Base-by-base conservation (phyloP, 2,888 invertebrate genomes). In the Rhagonycha lutea region DNA sequence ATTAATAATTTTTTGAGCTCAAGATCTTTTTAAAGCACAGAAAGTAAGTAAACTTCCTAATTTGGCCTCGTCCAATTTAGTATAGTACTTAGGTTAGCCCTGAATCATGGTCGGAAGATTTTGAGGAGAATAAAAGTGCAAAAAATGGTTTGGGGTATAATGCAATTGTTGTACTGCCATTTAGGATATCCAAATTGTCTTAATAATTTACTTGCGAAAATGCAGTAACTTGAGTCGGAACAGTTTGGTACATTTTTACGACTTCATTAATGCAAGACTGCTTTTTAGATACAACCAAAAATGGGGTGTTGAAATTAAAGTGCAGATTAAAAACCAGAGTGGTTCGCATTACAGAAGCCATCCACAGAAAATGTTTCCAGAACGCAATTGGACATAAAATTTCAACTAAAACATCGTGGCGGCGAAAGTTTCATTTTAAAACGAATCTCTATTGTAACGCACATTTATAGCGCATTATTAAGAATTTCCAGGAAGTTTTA, bases 281-380 rank as follows among this genome's bases (percentile, higher is more conserved):
- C 83, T 83, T 84, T 85, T 84, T 82, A 83, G 83, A 84, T 84
- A 86, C 84, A 86, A 84, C 86, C 86, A 84, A 85, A 86, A 87
- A 87, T 85, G 85, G 87, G 86, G 86, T 87, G 86, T 86, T 86
- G 86, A 86, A 88, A 88, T 87, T 86, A 86, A 86, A 86, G 85
- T 81, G 84, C 83, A 86, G 86, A 87, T 87, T 87, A 87, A 88
- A 88, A 87, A 87, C 85, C 85, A 84, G 80, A 81, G 78, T 79
- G 79, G 82, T 81, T 82, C 82, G 75, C 83, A 82, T 83, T 82
- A 83, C 82, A 80, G 81, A 70, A 74, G 72, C 80, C 78, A 78
- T 80, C 78, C 74, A 74, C 72, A 72, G 78, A 77, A 79, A 80
- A 81, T 78, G 80, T 80, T 76, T 75, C 78, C 74, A 81, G 80